A percentile compares a stretch with the other conserved stretches of the same genome.
Evolutionary conservation across 2,797 vertebrate genomes (phyloP).

Genomic region (Micromesistius poutassou): DNA sequence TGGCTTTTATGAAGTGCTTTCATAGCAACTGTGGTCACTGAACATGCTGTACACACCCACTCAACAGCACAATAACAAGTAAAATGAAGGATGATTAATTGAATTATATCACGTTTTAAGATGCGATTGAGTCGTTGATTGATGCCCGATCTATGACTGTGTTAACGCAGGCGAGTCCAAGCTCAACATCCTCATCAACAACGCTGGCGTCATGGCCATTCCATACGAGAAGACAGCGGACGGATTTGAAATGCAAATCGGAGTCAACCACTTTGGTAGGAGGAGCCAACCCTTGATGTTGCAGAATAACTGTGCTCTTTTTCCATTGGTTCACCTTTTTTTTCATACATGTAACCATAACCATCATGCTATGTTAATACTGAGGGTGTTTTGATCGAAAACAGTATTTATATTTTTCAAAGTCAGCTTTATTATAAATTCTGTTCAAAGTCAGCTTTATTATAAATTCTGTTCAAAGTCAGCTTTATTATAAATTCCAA

Average conservation of each 20-base stretch:
- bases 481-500: too few species aligned
- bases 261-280: slow-evolving; percentile 91
- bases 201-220: slow-evolving; percentile 92
- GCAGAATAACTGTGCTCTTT: background rate
- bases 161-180: slow-evolving; percentile 77
- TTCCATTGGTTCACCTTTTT: background rate
- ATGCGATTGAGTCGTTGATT: background rate
- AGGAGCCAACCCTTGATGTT: background rate
- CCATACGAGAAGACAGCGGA: slow-evolving; percentile 87
- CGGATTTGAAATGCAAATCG: slow-evolving; percentile 94
- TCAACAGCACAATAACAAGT: background rate
- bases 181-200: slow-evolving; percentile 91
- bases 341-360: too few species aligned
- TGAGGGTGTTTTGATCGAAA: too few species aligned
- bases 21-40: background rate
- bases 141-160: background rate
- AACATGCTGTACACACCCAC: background rate
- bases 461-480: too few species aligned
- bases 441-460: too few species aligned
- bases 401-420: too few species aligned
- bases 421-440: too few species aligned
- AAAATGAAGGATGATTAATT: background rate
- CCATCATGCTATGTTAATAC: too few species aligned
- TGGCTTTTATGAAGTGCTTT: background rate
- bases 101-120: background rate